These are phyloP conservation scores for Trichonephila clavata DNA, from an alignment of 1,140 invertebrate genomes.

Conservation along the genomic window DNA sequence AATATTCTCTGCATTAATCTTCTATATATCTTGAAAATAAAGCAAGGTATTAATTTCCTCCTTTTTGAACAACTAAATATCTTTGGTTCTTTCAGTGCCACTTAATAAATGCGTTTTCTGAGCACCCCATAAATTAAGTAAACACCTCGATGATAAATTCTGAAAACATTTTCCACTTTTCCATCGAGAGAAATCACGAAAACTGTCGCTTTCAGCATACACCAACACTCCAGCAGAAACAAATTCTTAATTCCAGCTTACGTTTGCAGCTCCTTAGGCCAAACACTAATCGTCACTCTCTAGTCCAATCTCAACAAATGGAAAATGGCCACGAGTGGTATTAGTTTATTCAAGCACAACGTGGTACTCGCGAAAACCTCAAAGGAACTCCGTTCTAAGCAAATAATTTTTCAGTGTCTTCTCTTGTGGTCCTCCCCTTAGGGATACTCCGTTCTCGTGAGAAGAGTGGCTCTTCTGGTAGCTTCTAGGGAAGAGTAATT, in stretches of 20 bases:
- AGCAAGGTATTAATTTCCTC: no score
- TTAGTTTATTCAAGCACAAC: constrained; percentile 34
- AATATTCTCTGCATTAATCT: no score
- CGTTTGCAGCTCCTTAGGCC: neutral
- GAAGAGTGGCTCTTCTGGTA: constrained; percentile 1
- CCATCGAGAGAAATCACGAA: neutral
- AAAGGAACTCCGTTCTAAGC: constrained; percentile 27
- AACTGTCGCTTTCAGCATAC: neutral
- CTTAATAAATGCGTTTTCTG: no score
- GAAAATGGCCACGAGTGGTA: constrained; percentile 33
- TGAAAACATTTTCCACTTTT: neutral
- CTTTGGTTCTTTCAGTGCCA: no score
- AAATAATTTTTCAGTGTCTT: constrained; percentile 38
- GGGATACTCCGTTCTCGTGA: neutral
- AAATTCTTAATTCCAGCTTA: neutral
- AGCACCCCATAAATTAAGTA: neutral
- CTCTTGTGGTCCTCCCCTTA: neutral
- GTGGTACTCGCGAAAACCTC: neutral
- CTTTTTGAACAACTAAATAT: no score
- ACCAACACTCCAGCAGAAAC: neutral
- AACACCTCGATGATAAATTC: neutral
- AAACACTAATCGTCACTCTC: constrained; percentile 10
- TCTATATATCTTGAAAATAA: no score
- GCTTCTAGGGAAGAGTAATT: constrained; percentile 10
- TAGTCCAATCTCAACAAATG: neutral